Percentiles rank a stretch among this genome's conserved stretches.
Evolutionary conservation across 2,888 invertebrate species (phyloP).

Genomic region (Myopa testacea): DNA sequence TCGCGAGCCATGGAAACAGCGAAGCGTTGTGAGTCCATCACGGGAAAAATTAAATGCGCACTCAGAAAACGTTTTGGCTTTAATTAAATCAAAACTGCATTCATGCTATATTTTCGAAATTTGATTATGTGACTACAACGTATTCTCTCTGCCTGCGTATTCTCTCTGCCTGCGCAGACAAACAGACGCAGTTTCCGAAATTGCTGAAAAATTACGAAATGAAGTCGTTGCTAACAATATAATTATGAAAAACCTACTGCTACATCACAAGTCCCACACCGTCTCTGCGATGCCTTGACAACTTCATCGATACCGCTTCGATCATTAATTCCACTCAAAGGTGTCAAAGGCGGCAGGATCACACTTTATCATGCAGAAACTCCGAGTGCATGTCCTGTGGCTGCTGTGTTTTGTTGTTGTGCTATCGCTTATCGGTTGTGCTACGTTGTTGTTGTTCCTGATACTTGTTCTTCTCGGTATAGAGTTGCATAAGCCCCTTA

Average conservation of each 20-base stretch:
- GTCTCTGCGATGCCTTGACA: slow-evolving; percentile 13
- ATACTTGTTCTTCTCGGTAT: not conserved
- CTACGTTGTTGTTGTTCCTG: slow-evolving; percentile 5
- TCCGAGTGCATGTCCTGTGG: slow-evolving; percentile 7
- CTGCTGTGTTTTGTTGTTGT: not conserved
- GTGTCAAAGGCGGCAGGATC: slow-evolving; percentile 38
- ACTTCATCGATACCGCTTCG: slow-evolving; percentile 36
- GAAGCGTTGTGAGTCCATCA: too few relatives aligned
- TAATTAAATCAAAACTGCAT: too few relatives aligned
- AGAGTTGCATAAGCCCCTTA: slow-evolving; percentile 5
- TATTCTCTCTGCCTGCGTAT: too few relatives aligned
- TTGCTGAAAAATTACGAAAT: not conserved
- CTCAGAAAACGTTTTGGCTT: too few relatives aligned
- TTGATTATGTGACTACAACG: too few relatives aligned
- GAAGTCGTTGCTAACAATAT: not conserved
- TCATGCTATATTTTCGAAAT: too few relatives aligned
- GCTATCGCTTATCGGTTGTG: not conserved
- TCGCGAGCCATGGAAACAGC: too few relatives aligned
- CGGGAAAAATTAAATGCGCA: too few relatives aligned
- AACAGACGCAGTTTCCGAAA: too few relatives aligned
- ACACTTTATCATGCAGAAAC: slow-evolving; percentile 37
- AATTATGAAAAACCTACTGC: not conserved
- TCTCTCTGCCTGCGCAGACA: too few relatives aligned
- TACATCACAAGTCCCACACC: not conserved
- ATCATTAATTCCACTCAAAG: slow-evolving; percentile 33